phyloP scores from a whole-genome alignment of 2,888 invertebrate genomes.

The Folsomia candida region DNA sequence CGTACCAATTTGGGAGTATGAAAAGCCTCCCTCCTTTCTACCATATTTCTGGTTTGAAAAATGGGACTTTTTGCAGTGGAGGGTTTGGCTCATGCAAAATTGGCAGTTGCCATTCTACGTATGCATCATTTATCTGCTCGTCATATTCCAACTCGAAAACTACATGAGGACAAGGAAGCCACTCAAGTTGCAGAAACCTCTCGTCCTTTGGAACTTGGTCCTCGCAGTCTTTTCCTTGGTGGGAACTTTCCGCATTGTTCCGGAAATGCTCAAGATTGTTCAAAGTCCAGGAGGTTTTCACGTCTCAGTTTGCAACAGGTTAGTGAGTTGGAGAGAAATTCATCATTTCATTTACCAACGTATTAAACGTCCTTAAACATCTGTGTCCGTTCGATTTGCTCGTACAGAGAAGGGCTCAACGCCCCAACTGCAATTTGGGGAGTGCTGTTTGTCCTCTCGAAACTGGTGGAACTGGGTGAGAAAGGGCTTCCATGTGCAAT shows the following conservation, averaged over 20 bases:
- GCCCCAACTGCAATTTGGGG: slow-evolving; percentile 29
- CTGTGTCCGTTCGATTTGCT: no score
- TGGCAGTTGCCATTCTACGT: slow-evolving; percentile 92
- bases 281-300: slow-evolving; percentile 79
- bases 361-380: no score
- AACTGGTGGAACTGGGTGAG: slow-evolving; percentile 33
- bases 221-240: slow-evolving; percentile 92
- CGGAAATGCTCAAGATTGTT: slow-evolving; percentile 85
- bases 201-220: slow-evolving; percentile 87
- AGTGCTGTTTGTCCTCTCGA: slow-evolving; percentile 21
- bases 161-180: slow-evolving; percentile 88
- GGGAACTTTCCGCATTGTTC: slow-evolving; percentile 86
- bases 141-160: slow-evolving; percentile 88
- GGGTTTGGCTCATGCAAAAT: slow-evolving; percentile 61
- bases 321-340: no score
- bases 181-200: slow-evolving; percentile 79
- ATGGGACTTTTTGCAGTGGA: slow-evolving; percentile 29
- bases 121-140: slow-evolving; percentile 82
- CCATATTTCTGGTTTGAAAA: slow-evolving; percentile 34
- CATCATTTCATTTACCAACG: no score
- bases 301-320: slow-evolving; percentile 92
- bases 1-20: slow-evolving; percentile 23
- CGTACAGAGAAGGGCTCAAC: slow-evolving; percentile 25
- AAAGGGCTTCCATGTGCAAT: no score
- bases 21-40: slow-evolving; percentile 23